Evolutionary conservation across 2,113 vertebrate species (phyloP), one percentile per base, ranked within the genome.

Genomic region (Peromyscus polionotus): DNA sequence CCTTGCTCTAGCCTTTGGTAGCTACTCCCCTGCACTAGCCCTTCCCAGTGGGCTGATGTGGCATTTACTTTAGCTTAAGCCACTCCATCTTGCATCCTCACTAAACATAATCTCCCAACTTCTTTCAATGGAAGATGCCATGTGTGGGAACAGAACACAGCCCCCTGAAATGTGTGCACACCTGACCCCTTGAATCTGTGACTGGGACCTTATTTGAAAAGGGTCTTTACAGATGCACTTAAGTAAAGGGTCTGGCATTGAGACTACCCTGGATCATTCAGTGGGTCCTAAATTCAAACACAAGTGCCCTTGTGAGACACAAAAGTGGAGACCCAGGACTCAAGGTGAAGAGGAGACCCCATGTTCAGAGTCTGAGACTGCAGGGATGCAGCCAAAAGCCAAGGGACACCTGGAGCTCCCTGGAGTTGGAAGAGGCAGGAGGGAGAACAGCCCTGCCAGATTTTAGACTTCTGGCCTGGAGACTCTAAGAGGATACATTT

Each of bases 121-220:
- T 51, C 36, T 33, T 65, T 24, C 61, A 1, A 0, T 4, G 26
- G 48, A 24, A 54, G 3, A 0, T 2, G 3, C 73, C 72, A 22
- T 31, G n/a, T 45, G 20, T 28, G 36, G 17, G 1, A 77, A 63
- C 45, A 20, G 51, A 65, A n/a, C 2, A 2, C 0, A 28, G 16
- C 31, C 61, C 75, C 20, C 4, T 39, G n/a, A 39, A 22, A 79
- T 3, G 13, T 59, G 10, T 59, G 7, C 39, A 48, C 42, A 14
- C 28, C 42, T 22, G 6, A 36, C n/a, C 70, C 24, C 57, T 36
- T 26, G 48, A 65, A 5, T 22, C 73, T 36, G 68, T 67, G 39
- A 59, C 3, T 1, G 2, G 16, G 54, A 17, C 33, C 26, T 39
- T 33, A 7, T 59, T 67, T 67, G 68, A 33, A 65, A 31, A 68